Percentiles rank a stretch among this genome's conserved stretches.
These are phyloP conservation scores for Gobiocypris rarus DNA, from an alignment of 2,113 vertebrate species.

Conservation along the genomic window DNA sequence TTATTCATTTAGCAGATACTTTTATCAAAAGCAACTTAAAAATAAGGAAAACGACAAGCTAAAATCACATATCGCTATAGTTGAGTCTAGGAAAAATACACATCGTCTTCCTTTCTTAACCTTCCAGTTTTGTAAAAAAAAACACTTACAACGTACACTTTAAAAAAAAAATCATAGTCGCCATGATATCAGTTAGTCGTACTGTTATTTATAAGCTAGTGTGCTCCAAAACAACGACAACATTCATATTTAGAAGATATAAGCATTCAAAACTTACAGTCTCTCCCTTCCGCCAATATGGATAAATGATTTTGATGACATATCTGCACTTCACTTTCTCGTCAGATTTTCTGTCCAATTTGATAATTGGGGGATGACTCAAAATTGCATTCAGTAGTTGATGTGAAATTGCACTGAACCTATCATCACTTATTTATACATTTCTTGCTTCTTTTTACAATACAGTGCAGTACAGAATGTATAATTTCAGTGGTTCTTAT, in stretches of 20 bases:
- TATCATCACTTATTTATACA: not conserved
- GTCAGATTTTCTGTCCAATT: too few relatives aligned
- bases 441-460: not conserved
- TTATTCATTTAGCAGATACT: slow-evolving; percentile 1
- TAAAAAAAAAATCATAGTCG: too few relatives aligned
- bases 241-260: too few relatives aligned
- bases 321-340: too few relatives aligned
- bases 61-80: not conserved
- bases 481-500: not conserved
- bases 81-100: not conserved
- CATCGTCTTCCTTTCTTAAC: not conserved
- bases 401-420: not conserved
- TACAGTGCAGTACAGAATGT: not conserved
- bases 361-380: not conserved
- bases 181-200: too few relatives aligned
- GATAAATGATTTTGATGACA: too few relatives aligned
- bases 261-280: too few relatives aligned
- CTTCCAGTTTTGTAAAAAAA: not conserved
- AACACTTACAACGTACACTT: too few relatives aligned
- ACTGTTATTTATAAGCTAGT: too few relatives aligned
- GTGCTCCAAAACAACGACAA: too few relatives aligned
- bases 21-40: not conserved
- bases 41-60: not conserved
- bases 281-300: too few relatives aligned
- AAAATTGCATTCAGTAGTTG: not conserved